These are phyloP conservation scores for Leptonema lineaticorne DNA, from an alignment of 1,140 invertebrate genomes.

Conservation along the genomic window DNA sequence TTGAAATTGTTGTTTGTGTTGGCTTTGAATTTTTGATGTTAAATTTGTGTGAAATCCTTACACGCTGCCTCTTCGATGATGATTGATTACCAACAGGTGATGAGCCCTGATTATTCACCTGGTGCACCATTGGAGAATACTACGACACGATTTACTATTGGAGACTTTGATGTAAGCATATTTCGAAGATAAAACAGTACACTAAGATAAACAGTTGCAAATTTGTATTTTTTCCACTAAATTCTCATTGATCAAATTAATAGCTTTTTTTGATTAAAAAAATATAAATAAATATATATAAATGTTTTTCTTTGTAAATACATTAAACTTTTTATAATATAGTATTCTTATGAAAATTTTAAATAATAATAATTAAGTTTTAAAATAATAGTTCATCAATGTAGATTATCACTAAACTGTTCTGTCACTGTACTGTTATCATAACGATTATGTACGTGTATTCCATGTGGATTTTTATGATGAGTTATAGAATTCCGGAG, in stretches of 20 bases:
- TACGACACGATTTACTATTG: constrained; percentile 61
- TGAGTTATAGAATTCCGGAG: constrained; percentile 43
- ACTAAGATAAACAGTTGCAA: no score
- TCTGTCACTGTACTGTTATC: no score
- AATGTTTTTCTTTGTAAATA: neutral
- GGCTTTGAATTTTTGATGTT: neutral
- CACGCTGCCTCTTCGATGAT: constrained; percentile 1
- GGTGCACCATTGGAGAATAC: constrained; percentile 56
- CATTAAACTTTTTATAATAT: neutral
- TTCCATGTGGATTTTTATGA: constrained; percentile 42
- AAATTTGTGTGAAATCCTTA: constrained; percentile 17
- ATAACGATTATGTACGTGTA: no score
- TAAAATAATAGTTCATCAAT: neutral
- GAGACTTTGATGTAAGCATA: constrained; percentile 62
- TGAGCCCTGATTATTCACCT: constrained; percentile 59
- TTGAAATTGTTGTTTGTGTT: neutral
- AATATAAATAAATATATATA: neutral
- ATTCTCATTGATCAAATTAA: no score
- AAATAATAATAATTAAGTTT: neutral
- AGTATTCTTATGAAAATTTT: no score
- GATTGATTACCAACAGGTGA: no score
- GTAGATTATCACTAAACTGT: no score
- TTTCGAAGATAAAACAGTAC: neutral
- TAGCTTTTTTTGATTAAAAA: neutral
- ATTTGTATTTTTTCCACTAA: no score